phyloP scores from a whole-genome alignment of 2,888 invertebrate genomes.

The Melinaea marsaeus region DNA sequence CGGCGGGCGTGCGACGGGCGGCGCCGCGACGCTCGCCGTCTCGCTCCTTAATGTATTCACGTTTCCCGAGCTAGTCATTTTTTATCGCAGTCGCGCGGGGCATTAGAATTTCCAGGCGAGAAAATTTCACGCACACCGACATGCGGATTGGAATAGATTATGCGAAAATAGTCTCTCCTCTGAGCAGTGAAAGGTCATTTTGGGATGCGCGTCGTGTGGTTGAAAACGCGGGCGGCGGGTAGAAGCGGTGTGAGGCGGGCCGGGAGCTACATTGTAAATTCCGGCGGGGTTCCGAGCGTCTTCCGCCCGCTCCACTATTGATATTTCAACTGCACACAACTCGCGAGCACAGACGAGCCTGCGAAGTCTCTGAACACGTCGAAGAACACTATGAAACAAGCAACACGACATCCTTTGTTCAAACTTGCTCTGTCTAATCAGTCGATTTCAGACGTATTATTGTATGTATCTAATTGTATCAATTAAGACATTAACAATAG shows the following conservation, averaged over 20 bases:
- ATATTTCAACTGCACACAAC: conserved; percentile 31
- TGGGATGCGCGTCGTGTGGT: conserved; percentile 16
- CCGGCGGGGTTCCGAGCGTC: conserved; percentile 38
- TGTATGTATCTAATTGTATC: no score
- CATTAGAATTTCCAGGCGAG: conserved; percentile 77
- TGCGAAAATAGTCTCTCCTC: conserved; percentile 30
- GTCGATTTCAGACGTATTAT: no score
- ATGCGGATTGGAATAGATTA: conserved; percentile 17
- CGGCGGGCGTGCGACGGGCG: conserved; percentile 40
- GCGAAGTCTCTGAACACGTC: not conserved
- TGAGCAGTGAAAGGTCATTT: conserved; percentile 8
- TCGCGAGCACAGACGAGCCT: conserved; percentile 15
- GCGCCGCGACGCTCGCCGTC: conserved; percentile 57
- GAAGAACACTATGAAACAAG: not conserved
- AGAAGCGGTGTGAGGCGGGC: conserved; percentile 42
- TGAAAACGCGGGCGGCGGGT: conserved; percentile 26
- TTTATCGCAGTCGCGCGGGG: conserved; percentile 77
- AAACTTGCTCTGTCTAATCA: no score
- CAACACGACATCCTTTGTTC: no score
- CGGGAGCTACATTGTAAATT: conserved; percentile 67
- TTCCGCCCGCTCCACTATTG: conserved; percentile 40
- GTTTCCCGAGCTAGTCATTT: conserved; percentile 73
- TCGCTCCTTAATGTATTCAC: conserved; percentile 70
- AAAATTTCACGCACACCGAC: conserved; percentile 69
- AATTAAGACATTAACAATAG: no score